phyloP scores from a whole-genome alignment of 30 jellyfish, hydroid and myxozoan genomes.

The Chrysaora quinquecirrha region DNA sequence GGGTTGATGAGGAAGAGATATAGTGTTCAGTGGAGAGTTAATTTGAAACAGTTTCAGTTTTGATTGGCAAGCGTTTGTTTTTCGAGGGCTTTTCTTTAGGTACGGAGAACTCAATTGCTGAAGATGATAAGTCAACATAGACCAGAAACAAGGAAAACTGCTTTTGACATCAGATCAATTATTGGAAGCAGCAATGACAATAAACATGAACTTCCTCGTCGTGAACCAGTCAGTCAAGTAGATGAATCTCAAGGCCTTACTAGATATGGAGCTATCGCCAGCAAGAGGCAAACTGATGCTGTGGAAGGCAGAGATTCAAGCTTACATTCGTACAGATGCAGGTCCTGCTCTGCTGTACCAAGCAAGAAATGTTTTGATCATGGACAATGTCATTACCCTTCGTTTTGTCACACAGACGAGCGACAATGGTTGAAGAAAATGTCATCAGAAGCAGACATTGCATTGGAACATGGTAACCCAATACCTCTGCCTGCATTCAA shows the following conservation, averaged over 20 bases:
- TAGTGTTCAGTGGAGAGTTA: neutral
- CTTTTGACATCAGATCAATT: conserved; percentile 29
- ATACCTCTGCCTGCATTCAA: too few relatives aligned
- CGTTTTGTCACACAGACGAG: too few relatives aligned
- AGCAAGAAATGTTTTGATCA: neutral
- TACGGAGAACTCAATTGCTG: too few relatives aligned
- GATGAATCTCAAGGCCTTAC: neutral
- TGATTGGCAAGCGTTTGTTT: too few relatives aligned
- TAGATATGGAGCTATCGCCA: neutral
- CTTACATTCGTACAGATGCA: neutral
- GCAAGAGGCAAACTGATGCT: neutral
- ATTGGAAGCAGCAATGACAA: conserved; percentile 28
- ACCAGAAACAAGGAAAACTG: conserved; percentile 2
- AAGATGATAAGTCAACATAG: conserved; percentile 2
- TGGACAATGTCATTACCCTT: neutral
- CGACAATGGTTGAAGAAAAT: neutral
- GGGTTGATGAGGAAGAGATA: too few relatives aligned
- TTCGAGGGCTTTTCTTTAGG: too few relatives aligned
- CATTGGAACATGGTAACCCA: neutral
- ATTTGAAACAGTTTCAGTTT: neutral
- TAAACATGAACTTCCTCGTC: neutral
- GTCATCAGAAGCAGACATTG: neutral
- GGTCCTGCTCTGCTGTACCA: neutral
- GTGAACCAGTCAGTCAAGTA: neutral
- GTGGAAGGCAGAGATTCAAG: neutral